Evolutionary conservation across 2,888 invertebrate species (phyloP), one percentile per base, ranked within the genome.

Genomic region (Subacronicta megacephala): DNA sequence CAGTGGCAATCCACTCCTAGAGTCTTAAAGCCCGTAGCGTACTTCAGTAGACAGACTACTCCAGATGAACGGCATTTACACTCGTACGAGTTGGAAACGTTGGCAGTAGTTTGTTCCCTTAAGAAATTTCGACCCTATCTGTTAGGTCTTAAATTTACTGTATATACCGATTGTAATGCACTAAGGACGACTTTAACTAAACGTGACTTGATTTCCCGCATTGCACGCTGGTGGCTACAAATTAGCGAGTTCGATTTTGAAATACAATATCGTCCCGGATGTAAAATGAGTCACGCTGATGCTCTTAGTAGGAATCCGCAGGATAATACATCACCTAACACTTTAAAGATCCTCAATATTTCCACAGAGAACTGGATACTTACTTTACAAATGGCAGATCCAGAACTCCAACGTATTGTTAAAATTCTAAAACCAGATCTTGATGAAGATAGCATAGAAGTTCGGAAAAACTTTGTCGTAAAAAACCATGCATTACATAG

Each of bases 291-390:
- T 0, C 51, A 51, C 29, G 36, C 36, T 7, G 51, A 51, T 17
- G 51, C 51, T 4, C 7, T 51, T 9, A 50, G 41, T 7, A 12
- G 50, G 7, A 37, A 37, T 26, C 26, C 26, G 18, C 18, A n/a
- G n/a, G n/a, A n/a, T n/a, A n/a, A n/a, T n/a, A n/a, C n/a, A n/a
- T n/a, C 18, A 18, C 18, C 18, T 3, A 18, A 18, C 4, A 4
- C 18, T 4, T 26, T 26, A 10, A 26, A 10, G n/a, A 26, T 10
- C 10, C 3, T 26, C 9, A 26, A 5, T 37, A 59, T 59, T 10
- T 20, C 7, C 1, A 47, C 33, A n/a, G 38, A 43, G 2, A 46
- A 44, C 13, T 59, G 58, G 58, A 10, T 59, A 9, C 29, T 47
- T 2, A 43, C 58, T 0, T 12, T 52, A 9, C 58, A 59, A 20